phyloP scores from a whole-genome alignment of 2,113 vertebrate species.

The Myanophis thanlyinensis region DNA sequence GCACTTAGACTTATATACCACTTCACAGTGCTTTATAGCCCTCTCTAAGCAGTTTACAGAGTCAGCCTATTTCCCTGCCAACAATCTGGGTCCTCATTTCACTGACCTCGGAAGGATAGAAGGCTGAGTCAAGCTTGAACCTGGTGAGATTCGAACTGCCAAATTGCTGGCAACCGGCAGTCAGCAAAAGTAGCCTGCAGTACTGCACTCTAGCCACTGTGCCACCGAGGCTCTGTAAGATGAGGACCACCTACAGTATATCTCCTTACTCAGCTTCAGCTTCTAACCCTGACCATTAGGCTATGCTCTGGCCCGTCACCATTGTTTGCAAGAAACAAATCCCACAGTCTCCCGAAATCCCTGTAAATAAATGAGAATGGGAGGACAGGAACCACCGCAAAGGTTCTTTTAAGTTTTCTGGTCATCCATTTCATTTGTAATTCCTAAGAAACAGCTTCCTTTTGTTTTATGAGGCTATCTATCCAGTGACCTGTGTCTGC shows the following conservation, averaged over 20 bases:
- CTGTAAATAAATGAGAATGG: constrained; percentile 32
- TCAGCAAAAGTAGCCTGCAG: too few relatives aligned
- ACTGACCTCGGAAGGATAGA: too few relatives aligned
- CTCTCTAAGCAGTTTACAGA: too few relatives aligned
- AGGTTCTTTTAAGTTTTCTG: constrained; percentile 16
- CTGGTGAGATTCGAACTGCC: too few relatives aligned
- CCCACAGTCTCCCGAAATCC: constrained; percentile 37
- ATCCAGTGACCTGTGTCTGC: constrained; percentile 8
- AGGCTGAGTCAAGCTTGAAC: too few relatives aligned
- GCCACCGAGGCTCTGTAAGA: too few relatives aligned
- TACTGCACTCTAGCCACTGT: too few relatives aligned
- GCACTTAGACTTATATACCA: too few relatives aligned
- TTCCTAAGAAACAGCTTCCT: constrained; percentile 15
- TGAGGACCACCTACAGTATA: constrained; percentile 10
- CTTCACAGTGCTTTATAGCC: too few relatives aligned
- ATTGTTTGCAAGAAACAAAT: constrained; percentile 24
- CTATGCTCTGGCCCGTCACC: not conserved
- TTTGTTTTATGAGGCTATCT: not conserved
- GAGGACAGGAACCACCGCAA: not conserved
- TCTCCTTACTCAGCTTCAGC: not conserved
- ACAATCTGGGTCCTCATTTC: too few relatives aligned
- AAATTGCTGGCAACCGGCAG: too few relatives aligned
- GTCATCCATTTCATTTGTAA: constrained; percentile 12
- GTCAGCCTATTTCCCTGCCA: too few relatives aligned
- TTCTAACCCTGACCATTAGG: constrained; percentile 14